Base-by-base conservation (phyloP, 1,140 invertebrate species). In the Saccostrea glomerata region DNA sequence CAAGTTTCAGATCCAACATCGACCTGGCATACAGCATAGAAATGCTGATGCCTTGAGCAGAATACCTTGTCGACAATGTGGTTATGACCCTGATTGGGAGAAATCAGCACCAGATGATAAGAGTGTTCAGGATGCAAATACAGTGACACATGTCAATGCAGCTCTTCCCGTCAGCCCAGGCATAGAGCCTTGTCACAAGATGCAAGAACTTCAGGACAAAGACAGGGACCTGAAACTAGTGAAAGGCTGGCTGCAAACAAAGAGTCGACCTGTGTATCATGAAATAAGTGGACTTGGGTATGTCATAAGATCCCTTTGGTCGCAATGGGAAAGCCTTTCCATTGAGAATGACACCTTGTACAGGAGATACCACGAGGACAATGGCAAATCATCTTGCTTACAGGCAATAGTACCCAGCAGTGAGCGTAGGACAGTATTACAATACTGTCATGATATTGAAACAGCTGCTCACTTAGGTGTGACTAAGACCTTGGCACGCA, bases 361-460 rank as follows among this genome's bases (percentile, higher is more conserved):
- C 15, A 20, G 60, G 23, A 66, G 17, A 20, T 66, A 66, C 23
- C 5, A 66, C 7, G 60, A n/a, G 60, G 15, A 20, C 30, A 66
- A 20, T 66, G 1, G 60, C 7, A 66, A 66, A 20, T 20, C 60
- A 66, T 20, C 15, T 17, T 66, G 60, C 23, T 17, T 66, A 20
- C 77, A 82, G 25, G 23, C 15, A 82, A 82, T 82, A 36, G 30
- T 82, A 82, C 25, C 77, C 13, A 7, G 25, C 15, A 82, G 77
- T 12, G 25, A 82, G 25, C 25, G 77, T 17, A 30, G 77, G 25
- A 36, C 40, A 23, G 77, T 82, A 7, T 82, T 82, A 47, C 25
- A 82, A 82, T 15, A 82, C 30, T 36, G 77, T 82, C 77, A 82
- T 82, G 77, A 82, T 47, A 82, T 36, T n/a, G 25, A 47, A 82